Conservation (phyloP, 2,888 invertebrate genomes). For the Catocala nupta region DNA sequence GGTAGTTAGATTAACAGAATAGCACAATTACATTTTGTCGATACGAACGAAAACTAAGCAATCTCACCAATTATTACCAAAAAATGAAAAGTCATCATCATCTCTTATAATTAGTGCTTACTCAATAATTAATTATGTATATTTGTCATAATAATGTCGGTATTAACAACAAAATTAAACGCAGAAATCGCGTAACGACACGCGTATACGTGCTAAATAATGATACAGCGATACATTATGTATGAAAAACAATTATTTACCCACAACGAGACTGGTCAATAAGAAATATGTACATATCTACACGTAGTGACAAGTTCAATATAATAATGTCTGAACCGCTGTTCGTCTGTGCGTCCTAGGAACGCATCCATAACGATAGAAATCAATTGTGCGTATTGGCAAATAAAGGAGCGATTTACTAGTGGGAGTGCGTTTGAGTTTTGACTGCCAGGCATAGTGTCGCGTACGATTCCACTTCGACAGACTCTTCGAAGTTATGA, state of each 20-base stretch:
- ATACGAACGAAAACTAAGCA: too few species aligned
- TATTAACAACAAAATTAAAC: not conserved
- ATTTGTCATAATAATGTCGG: not conserved
- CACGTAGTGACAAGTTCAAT: constrained; percentile 54
- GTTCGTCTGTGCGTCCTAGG: constrained; percentile 16
- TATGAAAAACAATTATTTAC: constrained; percentile 44
- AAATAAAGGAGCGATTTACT: too few species aligned
- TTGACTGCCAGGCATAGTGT: too few species aligned
- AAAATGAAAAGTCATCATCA: too few species aligned
- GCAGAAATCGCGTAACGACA: constrained; percentile 2
- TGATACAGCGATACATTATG: constrained; percentile 24
- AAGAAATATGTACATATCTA: constrained; percentile 60
- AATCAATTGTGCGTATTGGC: not conserved
- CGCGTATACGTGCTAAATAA: constrained; percentile 17
- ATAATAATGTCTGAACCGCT: constrained; percentile 23
- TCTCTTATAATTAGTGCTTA: too few species aligned
- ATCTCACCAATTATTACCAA: too few species aligned
- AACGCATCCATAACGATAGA: constrained; percentile 21
- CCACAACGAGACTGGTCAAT: constrained; percentile 20
- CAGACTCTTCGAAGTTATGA: too few species aligned
- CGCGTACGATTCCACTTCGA: too few species aligned
- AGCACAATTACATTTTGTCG: too few species aligned
- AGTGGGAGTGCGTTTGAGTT: too few species aligned
- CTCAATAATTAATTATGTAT: too few species aligned
- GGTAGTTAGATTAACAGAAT: too few species aligned